phyloP scores from a whole-genome alignment of 2,888 invertebrate genomes.

The Sicus ferrugineus region DNA sequence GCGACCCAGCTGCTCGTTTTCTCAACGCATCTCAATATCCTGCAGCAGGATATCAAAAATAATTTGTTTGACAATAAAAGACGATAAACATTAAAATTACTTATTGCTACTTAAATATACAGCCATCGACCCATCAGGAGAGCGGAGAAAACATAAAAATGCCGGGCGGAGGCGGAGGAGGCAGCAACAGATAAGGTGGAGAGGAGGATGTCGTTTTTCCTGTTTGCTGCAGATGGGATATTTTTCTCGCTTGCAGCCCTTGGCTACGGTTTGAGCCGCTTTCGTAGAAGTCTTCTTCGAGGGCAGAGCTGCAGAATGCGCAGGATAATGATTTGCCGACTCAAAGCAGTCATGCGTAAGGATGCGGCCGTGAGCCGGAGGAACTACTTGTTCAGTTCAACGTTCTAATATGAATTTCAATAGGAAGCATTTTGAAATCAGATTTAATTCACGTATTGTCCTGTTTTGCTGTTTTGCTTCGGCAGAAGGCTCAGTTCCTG shows the following conservation, averaged over 20 bases:
- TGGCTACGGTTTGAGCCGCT: neutral
- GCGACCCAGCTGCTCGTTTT: slow-evolving; percentile 28
- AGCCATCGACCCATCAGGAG: neutral
- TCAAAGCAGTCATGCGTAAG: neutral
- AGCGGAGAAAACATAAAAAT: slow-evolving; percentile 45
- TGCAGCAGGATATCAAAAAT: slow-evolving; percentile 61
- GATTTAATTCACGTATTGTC: neutral
- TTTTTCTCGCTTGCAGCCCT: neutral
- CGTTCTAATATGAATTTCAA: neutral
- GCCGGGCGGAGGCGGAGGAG: slow-evolving; percentile 26
- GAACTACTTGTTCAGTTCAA: neutral
- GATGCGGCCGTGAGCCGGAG: no score
- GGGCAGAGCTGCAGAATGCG: neutral
- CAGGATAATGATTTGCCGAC: neutral
- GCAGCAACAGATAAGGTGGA: slow-evolving; percentile 1
- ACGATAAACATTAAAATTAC: slow-evolving; percentile 64
- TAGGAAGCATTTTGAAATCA: neutral
- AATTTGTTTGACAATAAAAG: slow-evolving; percentile 64
- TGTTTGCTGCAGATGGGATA: slow-evolving; percentile 35
- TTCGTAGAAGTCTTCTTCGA: neutral
- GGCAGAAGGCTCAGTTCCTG: neutral
- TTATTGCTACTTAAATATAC: slow-evolving; percentile 28
- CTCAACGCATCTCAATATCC: slow-evolving; percentile 48
- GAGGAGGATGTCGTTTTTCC: slow-evolving; percentile 42
- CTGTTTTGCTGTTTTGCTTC: neutral